A percentile compares a stretch with the other conserved stretches of the same genome.
Evolutionary conservation across 2,888 invertebrate species (phyloP).

Genomic region (Apotomis turbidana): DNA sequence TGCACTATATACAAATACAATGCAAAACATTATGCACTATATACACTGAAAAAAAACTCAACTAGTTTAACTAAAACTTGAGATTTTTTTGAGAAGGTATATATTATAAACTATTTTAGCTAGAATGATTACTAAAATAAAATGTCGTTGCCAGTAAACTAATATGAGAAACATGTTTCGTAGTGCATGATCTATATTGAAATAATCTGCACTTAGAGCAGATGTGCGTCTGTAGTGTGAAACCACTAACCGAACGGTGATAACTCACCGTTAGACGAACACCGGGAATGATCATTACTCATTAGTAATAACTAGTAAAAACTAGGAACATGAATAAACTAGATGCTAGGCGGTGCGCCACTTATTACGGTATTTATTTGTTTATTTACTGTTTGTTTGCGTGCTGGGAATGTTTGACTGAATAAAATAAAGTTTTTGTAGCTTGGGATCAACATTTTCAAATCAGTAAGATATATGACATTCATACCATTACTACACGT

Average conservation of each 20-base stretch:
- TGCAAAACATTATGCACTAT: too few relatives aligned
- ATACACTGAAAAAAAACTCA: too few relatives aligned
- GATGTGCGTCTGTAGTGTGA: conserved; percentile 1
- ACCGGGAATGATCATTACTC: conserved; percentile 29
- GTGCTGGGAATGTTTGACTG: neutral
- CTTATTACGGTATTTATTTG: neutral
- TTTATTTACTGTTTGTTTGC: neutral
- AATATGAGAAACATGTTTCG: neutral
- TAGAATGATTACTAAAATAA: too few relatives aligned
- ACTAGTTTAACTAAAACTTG: too few relatives aligned
- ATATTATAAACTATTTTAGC: too few relatives aligned
- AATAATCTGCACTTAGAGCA: neutral
- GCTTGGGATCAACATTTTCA: too few relatives aligned
- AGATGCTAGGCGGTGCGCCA: neutral
- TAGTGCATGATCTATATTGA: neutral
- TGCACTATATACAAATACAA: too few relatives aligned
- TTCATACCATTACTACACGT: too few relatives aligned
- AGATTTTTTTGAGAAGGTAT: too few relatives aligned
- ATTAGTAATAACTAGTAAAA: conserved; percentile 28
- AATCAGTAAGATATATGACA: too few relatives aligned
- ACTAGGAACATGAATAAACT: conserved; percentile 4
- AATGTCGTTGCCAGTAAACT: too few relatives aligned
- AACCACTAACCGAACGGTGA: conserved; percentile 28
- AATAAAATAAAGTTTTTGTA: too few relatives aligned
- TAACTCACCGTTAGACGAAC: conserved; percentile 37